phyloP scores from a whole-genome alignment of 2,113 vertebrate genomes.

The Salvelinus alpinus region DNA sequence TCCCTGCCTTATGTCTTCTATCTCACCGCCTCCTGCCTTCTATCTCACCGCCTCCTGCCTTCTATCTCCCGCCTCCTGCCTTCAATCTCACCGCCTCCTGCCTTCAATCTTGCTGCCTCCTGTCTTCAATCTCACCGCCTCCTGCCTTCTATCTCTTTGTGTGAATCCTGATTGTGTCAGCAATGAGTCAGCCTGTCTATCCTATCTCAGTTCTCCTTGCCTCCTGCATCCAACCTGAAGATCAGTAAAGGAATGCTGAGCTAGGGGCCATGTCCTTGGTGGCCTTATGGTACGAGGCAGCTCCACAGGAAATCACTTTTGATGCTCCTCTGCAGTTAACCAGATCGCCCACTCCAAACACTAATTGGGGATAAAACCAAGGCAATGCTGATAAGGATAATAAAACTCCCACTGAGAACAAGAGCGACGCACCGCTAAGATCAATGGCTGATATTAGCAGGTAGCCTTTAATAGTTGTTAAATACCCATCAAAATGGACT shows the following conservation, averaged over 20 bases:
- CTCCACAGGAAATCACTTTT: constrained; percentile 82
- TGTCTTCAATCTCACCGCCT: too few species aligned
- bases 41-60: too few species aligned
- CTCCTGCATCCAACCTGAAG: constrained; percentile 66
- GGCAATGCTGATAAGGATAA: constrained; percentile 85
- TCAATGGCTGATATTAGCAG: constrained; percentile 79
- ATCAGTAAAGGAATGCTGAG: constrained; percentile 74
- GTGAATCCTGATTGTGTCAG: constrained; percentile 55
- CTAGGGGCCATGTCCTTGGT: constrained; percentile 78
- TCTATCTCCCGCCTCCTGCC: too few species aligned
- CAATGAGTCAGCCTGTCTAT: constrained; percentile 39
- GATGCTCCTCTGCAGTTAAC: constrained; percentile 76
- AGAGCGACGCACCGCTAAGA: constrained; percentile 76
- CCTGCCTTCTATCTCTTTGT: neutral
- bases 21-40: too few species aligned
- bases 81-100: too few species aligned
- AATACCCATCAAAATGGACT: constrained; percentile 68
- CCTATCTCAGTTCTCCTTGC: constrained; percentile 41
- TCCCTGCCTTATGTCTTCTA: too few species aligned
- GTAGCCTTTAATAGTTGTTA: constrained; percentile 73
- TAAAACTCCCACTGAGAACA: constrained; percentile 77
- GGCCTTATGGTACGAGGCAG: constrained; percentile 74
- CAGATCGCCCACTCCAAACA: constrained; percentile 81
- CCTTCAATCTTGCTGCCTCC: too few species aligned
- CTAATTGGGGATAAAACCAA: constrained; percentile 83